phyloP scores from a whole-genome alignment of 2,113 vertebrate genomes.

The Candoia aspera region DNA sequence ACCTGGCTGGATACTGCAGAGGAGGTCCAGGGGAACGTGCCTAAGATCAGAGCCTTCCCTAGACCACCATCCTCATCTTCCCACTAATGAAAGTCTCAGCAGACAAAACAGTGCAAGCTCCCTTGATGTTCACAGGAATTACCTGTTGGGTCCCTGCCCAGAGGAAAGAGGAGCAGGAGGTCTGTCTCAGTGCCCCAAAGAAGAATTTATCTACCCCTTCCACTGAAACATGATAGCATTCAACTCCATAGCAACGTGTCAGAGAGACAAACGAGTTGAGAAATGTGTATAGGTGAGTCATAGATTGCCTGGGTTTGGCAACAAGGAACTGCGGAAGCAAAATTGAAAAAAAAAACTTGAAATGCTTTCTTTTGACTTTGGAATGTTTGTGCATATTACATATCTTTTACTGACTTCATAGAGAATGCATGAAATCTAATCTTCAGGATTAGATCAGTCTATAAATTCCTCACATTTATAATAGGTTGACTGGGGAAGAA shows the following conservation, averaged over 20 bases:
- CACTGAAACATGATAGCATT: no score
- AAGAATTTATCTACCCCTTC: no score
- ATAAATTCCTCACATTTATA: neutral
- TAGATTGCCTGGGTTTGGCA: no score
- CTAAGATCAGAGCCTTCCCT: no score
- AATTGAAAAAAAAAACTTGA: neutral
- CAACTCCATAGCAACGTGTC: no score
- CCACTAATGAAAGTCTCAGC: neutral
- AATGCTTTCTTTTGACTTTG: neutral
- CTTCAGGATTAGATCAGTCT: neutral
- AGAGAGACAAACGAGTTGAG: no score
- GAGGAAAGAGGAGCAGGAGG: no score
- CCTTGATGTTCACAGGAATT: neutral
- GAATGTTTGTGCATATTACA: neutral
- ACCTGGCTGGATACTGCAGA: no score
- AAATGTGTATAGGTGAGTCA: neutral
- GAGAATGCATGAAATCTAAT: accelerated
- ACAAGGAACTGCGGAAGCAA: neutral
- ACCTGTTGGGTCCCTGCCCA: neutral
- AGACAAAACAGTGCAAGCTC: neutral
- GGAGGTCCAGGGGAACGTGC: no score
- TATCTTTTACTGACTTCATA: neutral
- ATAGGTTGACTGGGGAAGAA: neutral
- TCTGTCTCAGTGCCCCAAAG: no score
- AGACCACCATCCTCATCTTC: no score